phyloP scores from a whole-genome alignment of 2,113 vertebrate genomes.

The Chauna torquata region DNA sequence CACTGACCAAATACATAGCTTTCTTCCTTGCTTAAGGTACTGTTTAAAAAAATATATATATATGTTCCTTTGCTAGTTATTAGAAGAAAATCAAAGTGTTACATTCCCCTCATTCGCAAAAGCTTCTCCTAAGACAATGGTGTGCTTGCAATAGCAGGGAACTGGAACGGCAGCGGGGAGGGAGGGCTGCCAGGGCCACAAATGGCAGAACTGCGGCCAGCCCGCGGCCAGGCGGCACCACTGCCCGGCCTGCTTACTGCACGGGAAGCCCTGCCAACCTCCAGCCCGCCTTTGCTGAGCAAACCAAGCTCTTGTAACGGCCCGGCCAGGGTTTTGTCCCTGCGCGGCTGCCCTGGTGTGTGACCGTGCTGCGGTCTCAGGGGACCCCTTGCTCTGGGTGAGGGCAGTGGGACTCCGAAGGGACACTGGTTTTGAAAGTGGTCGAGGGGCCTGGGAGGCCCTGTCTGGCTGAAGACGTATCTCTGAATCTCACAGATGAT shows the following conservation, averaged over 20 bases:
- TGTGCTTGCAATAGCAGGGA: not conserved
- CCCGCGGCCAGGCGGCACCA: not conserved
- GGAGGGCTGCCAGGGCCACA: not conserved
- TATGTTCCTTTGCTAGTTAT: constrained; percentile 59
- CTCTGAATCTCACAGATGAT: not conserved
- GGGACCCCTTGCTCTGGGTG: not conserved
- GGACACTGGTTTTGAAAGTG: not conserved
- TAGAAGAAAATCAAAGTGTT: constrained; percentile 61
- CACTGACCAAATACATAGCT: constrained; percentile 65
- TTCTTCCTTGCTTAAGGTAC: constrained; percentile 62
- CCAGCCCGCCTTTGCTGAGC: not conserved
- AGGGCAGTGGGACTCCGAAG: not conserved
- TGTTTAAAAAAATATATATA: constrained; percentile 62
- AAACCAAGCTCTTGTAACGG: not conserved
- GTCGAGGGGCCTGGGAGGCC: not conserved
- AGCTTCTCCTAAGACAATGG: constrained; percentile 34
- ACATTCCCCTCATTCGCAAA: not conserved
- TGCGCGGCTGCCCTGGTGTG: not conserved
- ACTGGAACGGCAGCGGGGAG: not conserved
- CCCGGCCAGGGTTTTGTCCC: not conserved
- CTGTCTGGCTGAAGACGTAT: not conserved
- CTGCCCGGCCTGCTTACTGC: not conserved
- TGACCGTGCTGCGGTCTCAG: not conserved
- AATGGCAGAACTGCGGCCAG: not conserved
- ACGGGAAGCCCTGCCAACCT: not conserved